Base-by-base conservation (phyloP, 2,113 vertebrate genomes). In the Melanerpes formicivorus region DNA sequence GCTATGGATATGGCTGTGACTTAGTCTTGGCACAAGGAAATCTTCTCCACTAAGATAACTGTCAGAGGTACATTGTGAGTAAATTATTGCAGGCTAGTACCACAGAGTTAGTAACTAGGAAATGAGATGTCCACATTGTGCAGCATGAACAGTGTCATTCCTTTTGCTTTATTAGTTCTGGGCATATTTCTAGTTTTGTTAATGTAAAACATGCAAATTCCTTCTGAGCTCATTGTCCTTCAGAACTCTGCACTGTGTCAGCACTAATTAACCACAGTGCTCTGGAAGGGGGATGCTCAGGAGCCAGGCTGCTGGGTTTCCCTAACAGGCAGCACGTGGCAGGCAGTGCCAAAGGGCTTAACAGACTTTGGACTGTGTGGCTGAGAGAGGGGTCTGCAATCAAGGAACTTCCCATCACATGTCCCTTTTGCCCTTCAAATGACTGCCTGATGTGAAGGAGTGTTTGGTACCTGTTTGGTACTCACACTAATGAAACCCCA, bases 241-340 rank as follows among this genome's bases (percentile, higher is more conserved):
- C 58, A 46, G 74, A 58, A 72, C 82, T 93, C 72, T 78, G 84
- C 85, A 16, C 66, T 93, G 58, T 88, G 90, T 72, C 93, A 93
- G 84, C 80, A 65, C 80, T 90, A 80, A 88, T 81, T 83, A 92
- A 80, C 76, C 48, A 30, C 55, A 44, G 62, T 1, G 2, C 30
- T 64, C 81, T 80, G 83, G 75, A 75, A 78, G 76, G 65, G 76
- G 65, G 56, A 21, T 34, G 44, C 62, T 67, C 6, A 27, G 67
- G 52, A 84, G 25, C 46, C 58, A 63, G 77, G 42, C 67, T 19
- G 18, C 50, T 73, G 60, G 21, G 37, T 21, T 82, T 74, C 71
- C 69, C 44, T 26, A 55, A 37, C 11, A 54, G 37, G 64, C 84
- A 74, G 48, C n/a, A 29, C 1, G 3, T 3, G 7, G 48, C 40